Evolutionary conservation across 2,113 vertebrate genomes (phyloP).

Genomic region (Brachyistius frenatus): DNA sequence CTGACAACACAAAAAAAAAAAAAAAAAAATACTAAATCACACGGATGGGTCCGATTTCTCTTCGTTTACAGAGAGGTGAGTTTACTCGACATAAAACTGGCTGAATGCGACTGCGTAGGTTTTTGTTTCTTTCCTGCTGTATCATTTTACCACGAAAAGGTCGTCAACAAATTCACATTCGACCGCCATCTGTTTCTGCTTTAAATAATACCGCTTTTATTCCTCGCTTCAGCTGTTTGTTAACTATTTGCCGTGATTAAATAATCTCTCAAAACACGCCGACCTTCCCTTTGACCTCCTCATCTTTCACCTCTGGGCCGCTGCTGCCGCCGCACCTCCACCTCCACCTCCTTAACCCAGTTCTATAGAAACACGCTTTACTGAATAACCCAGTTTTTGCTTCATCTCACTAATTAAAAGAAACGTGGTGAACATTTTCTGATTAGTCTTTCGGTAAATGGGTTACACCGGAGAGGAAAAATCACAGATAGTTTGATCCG

Average conservation of each 20-base stretch:
- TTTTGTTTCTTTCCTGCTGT: background rate
- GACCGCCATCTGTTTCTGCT: no score
- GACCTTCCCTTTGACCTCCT: constrained; percentile 11
- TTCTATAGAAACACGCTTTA: constrained; percentile 5
- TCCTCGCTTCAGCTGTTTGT: no score
- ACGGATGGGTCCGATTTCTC: background rate
- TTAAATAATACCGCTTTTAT: no score
- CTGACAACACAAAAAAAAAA: background rate
- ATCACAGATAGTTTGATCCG: no score
- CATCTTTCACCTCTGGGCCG: constrained; percentile 48
- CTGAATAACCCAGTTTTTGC: background rate
- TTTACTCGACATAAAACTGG: background rate
- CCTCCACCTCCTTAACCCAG: background rate
- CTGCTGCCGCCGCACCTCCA: constrained; percentile 1
- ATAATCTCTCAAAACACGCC: background rate
- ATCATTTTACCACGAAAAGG: background rate
- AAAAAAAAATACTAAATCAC: background rate
- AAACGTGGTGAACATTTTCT: background rate
- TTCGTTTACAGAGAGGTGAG: background rate
- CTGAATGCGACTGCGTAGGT: no score
- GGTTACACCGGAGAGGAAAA: background rate
- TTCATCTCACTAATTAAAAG: background rate
- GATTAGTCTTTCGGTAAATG: background rate
- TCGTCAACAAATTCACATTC: background rate
- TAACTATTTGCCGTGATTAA: background rate